Base-by-base conservation (phyloP, 2,797 vertebrate genomes). In the Trachurus trachurus region DNA sequence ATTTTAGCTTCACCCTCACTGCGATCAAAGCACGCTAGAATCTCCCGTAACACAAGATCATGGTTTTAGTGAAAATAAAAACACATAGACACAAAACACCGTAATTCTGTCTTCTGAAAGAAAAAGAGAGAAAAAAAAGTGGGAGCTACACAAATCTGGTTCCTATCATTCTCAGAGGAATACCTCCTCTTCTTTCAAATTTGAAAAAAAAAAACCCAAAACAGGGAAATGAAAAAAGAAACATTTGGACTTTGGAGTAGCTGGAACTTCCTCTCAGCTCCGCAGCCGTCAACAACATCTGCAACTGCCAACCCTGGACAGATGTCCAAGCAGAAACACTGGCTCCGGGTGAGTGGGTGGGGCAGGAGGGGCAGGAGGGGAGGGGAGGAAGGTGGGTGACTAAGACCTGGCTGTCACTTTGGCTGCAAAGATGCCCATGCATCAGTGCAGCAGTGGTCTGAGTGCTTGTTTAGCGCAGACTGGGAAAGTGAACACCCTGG, bases 271-370 rank as follows among this genome's bases (percentile, higher is more conserved):
- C 92, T 93, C 86, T 80, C 84, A 75, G 77, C 84, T 91, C 92
- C 78, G 79, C 85, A 92, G 90, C 89, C 78, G 80, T 91, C 92
- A 95, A 95, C 92, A 95, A 94, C 93, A 94, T 94, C 91, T 94
- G 92, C 85, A 85, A 80, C 79, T 92, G 88, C 89, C 88, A 93
- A 76, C 75, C 57, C 76, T 80, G 85, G 93, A 94, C 94, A 95
- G 93, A 95, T 95, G 94, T 93, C 84, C 80, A 83, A 80, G 81
- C 71, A 87, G 85, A 86, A 94, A 93, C 83, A 87, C 70, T 83
- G 84, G 77, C 87, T 85, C 65, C 40, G 71, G 87, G 83, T 88
- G 88, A 82, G 87, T 88, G 68, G 66, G 71, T 71, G 75, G 63
- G 67, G 79, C 65, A 26, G 59, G 17, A 49, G 58, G 77, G 53